Conservation (phyloP, 1,140 invertebrate genomes). For the Drosophila oshimai region DNA sequence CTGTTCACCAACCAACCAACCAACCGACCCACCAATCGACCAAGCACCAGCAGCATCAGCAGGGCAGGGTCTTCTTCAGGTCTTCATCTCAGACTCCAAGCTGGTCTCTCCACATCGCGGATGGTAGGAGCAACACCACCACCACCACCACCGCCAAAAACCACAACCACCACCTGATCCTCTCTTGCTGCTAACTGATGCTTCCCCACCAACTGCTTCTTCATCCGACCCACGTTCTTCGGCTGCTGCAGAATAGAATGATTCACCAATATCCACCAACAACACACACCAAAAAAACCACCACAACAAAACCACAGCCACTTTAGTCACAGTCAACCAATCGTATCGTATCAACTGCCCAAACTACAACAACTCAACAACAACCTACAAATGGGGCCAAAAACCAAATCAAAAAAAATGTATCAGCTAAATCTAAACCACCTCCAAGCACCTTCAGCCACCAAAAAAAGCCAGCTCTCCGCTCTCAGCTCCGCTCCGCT, state of each 20-base stretch:
- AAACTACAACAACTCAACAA: constrained; percentile 33
- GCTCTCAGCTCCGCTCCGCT: constrained; percentile 40
- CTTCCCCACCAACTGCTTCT: constrained; percentile 53
- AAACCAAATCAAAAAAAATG: constrained; percentile 25
- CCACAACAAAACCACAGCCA: constrained; percentile 31
- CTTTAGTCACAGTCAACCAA: constrained; percentile 43
- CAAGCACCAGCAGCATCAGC: constrained; percentile 42
- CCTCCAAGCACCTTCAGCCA: constrained; percentile 46
- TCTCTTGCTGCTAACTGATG: constrained; percentile 43
- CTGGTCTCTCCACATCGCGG: constrained; percentile 9
- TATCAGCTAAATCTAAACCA: constrained; percentile 45
- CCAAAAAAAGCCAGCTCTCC: constrained; percentile 32
- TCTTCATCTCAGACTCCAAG: constrained; percentile 12
- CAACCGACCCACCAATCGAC: constrained; percentile 21
- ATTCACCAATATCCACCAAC: constrained; percentile 30
- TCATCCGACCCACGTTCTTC: constrained; percentile 38
- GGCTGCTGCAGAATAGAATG: constrained; percentile 34
- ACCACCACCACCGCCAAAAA: constrained; percentile 19
- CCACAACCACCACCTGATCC: constrained; percentile 32
- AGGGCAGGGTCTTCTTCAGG: constrained; percentile 26
- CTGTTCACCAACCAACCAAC: constrained; percentile 15
- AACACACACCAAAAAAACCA: constrained; percentile 37
- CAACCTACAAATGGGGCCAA: constrained; percentile 33
- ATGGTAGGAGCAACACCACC: constrained; percentile 18
- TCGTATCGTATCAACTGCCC: constrained; percentile 36